Conservation (phyloP, 2,888 invertebrate genomes). For the Amiota communis region DNA sequence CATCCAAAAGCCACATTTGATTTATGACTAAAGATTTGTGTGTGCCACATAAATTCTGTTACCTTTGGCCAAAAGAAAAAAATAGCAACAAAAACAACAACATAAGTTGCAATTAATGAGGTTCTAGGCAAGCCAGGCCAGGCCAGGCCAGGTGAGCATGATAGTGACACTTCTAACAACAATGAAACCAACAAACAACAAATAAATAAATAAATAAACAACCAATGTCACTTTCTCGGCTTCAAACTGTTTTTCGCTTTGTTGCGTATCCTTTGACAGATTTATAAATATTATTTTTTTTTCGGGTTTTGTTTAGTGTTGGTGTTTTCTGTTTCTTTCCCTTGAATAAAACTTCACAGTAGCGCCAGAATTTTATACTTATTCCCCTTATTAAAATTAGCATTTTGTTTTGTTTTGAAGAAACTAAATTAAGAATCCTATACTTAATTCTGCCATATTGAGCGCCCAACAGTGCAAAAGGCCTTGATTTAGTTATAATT, state of each 20-base stretch:
- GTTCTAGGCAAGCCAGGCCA: background rate
- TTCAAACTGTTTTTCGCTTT: background rate
- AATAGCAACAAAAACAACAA: slow-evolving; percentile 2
- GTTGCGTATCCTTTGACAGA: background rate
- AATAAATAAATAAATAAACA: no score
- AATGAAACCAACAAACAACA: no score
- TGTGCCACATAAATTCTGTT: slow-evolving; percentile 23
- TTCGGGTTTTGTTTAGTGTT: background rate
- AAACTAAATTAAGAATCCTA: background rate
- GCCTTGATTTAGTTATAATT: slow-evolving; percentile 15
- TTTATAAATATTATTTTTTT: no score
- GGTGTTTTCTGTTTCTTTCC: background rate
- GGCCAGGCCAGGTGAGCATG: slow-evolving; percentile 2
- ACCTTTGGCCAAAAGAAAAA: background rate
- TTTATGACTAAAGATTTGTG: slow-evolving; percentile 26
- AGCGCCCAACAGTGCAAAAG: slow-evolving; percentile 1
- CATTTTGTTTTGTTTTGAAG: background rate
- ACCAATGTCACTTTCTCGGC: background rate
- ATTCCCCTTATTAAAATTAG: background rate
- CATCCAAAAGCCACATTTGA: slow-evolving; percentile 15
- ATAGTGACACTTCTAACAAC: slow-evolving; percentile 13
- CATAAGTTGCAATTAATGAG: slow-evolving; percentile 26
- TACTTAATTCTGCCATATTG: background rate
- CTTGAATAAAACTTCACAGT: background rate
- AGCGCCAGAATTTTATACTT: background rate